Conservation (phyloP, 2,113 vertebrate genomes). For the Deroptyus accipitrinus region DNA sequence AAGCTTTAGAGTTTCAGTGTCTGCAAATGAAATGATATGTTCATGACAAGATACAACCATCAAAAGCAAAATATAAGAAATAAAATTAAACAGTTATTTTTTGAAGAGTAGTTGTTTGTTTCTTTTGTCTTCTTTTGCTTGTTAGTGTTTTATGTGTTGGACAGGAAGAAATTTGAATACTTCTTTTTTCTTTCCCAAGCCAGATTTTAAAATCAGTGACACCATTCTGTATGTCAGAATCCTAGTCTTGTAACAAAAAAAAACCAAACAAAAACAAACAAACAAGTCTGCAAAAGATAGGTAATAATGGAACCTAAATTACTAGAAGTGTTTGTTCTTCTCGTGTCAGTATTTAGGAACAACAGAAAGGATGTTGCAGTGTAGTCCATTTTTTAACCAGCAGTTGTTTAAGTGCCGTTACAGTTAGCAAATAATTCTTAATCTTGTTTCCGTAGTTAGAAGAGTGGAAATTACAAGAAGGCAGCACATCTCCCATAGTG, state of each 20-base stretch:
- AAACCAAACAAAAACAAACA: background rate
- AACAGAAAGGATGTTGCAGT: background rate
- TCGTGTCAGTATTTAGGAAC: background rate
- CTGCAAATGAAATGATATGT: background rate
- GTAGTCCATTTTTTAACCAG: background rate
- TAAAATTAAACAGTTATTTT: background rate
- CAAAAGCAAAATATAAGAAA: background rate
- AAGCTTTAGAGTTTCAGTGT: background rate
- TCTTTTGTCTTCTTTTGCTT: background rate
- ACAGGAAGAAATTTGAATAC: background rate
- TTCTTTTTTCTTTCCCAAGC: accelerated
- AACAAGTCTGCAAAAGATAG: background rate
- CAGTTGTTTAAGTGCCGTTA: background rate
- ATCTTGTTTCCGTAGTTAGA: background rate
- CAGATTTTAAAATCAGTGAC: background rate
- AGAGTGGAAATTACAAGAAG: background rate
- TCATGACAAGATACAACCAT: background rate
- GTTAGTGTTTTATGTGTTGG: background rate
- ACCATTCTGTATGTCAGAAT: accelerated
- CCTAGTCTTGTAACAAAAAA: background rate
- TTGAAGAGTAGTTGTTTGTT: background rate
- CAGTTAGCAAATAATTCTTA: background rate
- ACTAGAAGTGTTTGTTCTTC: background rate
- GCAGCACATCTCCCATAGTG: background rate
- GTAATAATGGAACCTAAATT: background rate